Base-by-base conservation (phyloP, 2,888 invertebrate genomes). In the Diploptera punctata region DNA sequence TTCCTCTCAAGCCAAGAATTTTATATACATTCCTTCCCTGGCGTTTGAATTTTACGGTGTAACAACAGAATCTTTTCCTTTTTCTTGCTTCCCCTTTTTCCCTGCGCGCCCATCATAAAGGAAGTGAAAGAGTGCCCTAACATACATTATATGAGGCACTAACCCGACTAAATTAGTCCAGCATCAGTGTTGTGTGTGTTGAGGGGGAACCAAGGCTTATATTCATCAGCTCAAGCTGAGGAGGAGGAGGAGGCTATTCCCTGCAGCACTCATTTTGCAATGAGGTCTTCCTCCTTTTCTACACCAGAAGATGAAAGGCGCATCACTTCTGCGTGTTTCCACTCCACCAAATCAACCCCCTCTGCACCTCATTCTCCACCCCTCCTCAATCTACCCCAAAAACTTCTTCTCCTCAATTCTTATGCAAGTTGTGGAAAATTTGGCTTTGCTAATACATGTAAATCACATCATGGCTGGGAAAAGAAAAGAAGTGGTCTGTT, bases 381-480 rank as follows among this genome's bases (percentile, higher is more conserved):
- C 57, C n/a, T 29, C 29, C 26, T 29, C 29, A 57, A 26, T 29
- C 16, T 29, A 57, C n/a, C 1, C 57, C 57, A 57, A 26, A 29
- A 33, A 7, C 29, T 57, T 9, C 65, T 62, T 65, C 65, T 65
- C 44, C 65, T 65, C 71, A 43, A 67, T 67, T 71, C 68, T 71
- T 71, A 67, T 67, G 60, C 71, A 60, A 67, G 67, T 57, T 54
- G 65, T 67, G 71, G 44, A 71, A 60, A 71, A 43, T 71, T 60
- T 67, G 67, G 57, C 43, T 49, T 43, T 67, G 73, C 68, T 73
- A 71, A 71, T 73, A 73, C 73, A 73, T 73, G 73, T 71, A 73
- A 73, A 73, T 73, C 71, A 71, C 71, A 71, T 71, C 70, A 73
- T 44, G 71, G 68, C 38, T 70, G 68, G 67, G 62, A 62, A 65